A percentile compares a stretch with the other conserved stretches of the same genome.
Evolutionary conservation across 1,140 invertebrate genomes (phyloP).

Genomic region (Cyclargus thomasi): DNA sequence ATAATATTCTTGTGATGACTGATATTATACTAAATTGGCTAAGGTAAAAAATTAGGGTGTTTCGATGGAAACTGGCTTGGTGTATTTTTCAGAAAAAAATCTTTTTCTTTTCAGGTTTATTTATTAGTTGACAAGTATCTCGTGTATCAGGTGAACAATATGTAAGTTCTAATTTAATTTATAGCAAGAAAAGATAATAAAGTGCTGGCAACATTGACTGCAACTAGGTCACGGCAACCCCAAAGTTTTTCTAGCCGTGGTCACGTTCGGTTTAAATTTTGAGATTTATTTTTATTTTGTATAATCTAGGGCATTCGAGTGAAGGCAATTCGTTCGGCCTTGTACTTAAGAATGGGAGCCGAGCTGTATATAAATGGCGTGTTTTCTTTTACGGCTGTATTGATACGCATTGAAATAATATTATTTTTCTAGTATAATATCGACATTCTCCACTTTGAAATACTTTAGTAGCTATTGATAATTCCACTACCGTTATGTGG

Average conservation of each 20-base stretch:
- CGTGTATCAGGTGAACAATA: too few relatives aligned
- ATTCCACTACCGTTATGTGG: too few relatives aligned
- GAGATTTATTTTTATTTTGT: constrained; percentile 13
- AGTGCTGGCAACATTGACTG: not conserved
- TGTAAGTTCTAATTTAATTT: not conserved
- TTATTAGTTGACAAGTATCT: too few relatives aligned
- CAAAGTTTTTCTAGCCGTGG: constrained; percentile 12
- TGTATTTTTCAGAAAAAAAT: too few relatives aligned
- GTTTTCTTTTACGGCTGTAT: not conserved
- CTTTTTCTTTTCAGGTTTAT: too few relatives aligned
- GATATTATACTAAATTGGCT: too few relatives aligned
- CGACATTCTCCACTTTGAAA: too few relatives aligned
- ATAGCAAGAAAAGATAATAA: not conserved
- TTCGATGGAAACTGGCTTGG: too few relatives aligned
- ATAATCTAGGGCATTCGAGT: constrained; percentile 6
- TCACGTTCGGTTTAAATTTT: constrained; percentile 12
- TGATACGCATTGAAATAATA: not conserved
- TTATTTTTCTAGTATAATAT: not conserved
- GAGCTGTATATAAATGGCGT: not conserved
- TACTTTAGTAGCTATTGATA: not conserved
- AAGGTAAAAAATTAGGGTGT: too few relatives aligned
- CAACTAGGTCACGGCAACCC: constrained; percentile 6
- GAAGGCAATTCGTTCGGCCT: constrained; percentile 8
- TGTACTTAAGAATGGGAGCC: not conserved
- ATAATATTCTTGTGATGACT: too few relatives aligned